Percentiles rank a stretch among this genome's conserved stretches.
Conservation (phyloP, 1,140 invertebrate species). For the Glossosoma conforme region DNA sequence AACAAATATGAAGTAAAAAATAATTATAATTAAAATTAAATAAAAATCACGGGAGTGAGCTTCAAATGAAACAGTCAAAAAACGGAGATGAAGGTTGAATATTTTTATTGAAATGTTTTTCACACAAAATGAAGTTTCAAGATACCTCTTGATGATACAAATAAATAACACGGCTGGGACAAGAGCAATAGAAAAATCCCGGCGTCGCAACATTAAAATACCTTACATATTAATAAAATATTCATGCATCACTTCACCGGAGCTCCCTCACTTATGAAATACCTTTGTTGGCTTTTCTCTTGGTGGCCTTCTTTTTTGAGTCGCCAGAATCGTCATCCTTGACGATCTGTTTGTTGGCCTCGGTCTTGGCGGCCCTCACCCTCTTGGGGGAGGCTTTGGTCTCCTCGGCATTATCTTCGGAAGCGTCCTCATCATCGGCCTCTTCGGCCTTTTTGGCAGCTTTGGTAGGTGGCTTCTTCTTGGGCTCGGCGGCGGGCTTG, state of each 20-base stretch:
- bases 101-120: too few species aligned
- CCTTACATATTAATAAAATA: too few species aligned
- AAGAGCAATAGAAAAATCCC: too few species aligned
- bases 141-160: too few species aligned
- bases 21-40: too few species aligned
- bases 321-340: slow-evolving; percentile 10
- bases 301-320: slow-evolving; percentile 23
- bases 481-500: slow-evolving; percentile 21
- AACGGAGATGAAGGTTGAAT: too few species aligned
- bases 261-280: slow-evolving; percentile 6
- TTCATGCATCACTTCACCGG: background rate
- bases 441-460: slow-evolving; percentile 24
- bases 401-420: slow-evolving; percentile 27
- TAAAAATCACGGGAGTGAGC: too few species aligned
- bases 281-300: slow-evolving; percentile 33
- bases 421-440: slow-evolving; percentile 14
- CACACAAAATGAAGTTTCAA: too few species aligned
- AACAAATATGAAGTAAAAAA: too few species aligned
- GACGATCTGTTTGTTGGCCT: slow-evolving; percentile 25
- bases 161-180: too few species aligned
- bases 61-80: too few species aligned
- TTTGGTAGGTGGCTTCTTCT: slow-evolving; percentile 35
- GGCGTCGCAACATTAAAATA: too few species aligned
- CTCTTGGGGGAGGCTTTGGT: slow-evolving; percentile 26
- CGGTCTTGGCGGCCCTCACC: slow-evolving; percentile 23